Conservation (phyloP, 2,888 invertebrate genomes). For the Erebia ligea region DNA sequence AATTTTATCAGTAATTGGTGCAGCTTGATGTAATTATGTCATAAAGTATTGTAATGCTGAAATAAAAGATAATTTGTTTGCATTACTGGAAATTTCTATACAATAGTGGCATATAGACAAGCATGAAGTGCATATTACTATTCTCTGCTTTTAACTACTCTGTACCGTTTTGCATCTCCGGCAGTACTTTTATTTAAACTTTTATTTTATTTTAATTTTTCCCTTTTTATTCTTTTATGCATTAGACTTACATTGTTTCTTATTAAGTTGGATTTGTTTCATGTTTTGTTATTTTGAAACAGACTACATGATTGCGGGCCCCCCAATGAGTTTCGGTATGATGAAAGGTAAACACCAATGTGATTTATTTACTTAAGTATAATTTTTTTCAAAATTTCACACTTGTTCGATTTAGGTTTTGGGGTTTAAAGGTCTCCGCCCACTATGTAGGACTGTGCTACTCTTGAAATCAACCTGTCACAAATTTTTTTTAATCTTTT, state of each 20-base stretch:
- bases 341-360: conserved; percentile 89
- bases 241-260: conserved; percentile 85
- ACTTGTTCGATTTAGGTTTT: conserved; percentile 70
- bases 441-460: conserved; percentile 23
- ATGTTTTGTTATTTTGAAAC: conserved; percentile 87
- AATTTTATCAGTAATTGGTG: no score
- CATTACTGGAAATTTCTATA: conserved; percentile 6
- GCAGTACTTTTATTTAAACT: conserved; percentile 53
- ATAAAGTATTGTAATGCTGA: no score
- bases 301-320: conserved; percentile 89
- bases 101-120: conserved; percentile 48
- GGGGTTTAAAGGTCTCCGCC: conserved; percentile 34
- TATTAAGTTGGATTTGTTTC: conserved; percentile 87
- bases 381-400: conserved; percentile 69
- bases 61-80: background rate
- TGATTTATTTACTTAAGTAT: conserved; percentile 58
- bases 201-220: conserved; percentile 46
- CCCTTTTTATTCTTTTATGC: conserved; percentile 60
- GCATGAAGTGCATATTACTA: conserved; percentile 68
- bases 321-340: conserved; percentile 93
- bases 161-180: conserved; percentile 60
- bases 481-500: background rate
- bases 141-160: conserved; percentile 63
- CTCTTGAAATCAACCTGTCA: background rate
- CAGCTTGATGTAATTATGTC: no score